phyloP scores from a whole-genome alignment of 2,113 vertebrate genomes.

The Cyprinodon brontotheroides region DNA sequence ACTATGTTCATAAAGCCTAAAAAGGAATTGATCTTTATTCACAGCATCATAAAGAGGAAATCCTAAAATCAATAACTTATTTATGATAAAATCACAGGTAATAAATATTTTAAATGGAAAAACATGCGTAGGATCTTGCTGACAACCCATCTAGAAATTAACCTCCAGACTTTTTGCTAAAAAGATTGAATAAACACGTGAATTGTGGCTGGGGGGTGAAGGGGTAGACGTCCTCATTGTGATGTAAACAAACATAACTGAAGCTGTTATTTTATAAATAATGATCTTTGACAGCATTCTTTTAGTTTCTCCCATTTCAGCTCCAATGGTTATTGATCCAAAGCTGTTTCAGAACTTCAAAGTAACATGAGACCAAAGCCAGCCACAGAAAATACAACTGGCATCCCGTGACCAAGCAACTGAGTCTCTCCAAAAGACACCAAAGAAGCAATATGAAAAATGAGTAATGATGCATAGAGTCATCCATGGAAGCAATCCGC shows the following conservation, averaged over 20 bases:
- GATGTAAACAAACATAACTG: background rate
- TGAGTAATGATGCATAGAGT: background rate
- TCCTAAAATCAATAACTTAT: no score
- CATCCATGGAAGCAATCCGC: constrained; percentile 8
- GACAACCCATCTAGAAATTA: background rate
- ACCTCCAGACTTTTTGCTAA: background rate
- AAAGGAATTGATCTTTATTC: no score
- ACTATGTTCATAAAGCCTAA: background rate
- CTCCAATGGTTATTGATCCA: background rate
- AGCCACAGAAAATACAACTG: background rate
- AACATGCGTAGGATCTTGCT: background rate
- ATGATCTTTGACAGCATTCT: background rate
- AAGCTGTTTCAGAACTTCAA: background rate
- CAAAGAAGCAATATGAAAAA: background rate
- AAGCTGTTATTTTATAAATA: background rate
- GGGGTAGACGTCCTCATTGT: background rate
- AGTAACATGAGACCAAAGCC: background rate
- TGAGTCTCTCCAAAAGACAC: constrained; percentile 3
- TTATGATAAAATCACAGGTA: no score
- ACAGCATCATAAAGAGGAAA: no score
- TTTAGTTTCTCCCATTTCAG: background rate
- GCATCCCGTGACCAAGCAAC: background rate
- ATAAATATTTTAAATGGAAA: no score
- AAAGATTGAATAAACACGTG: no score
- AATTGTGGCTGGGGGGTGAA: background rate